Base-by-base conservation (phyloP, 2,113 vertebrate genomes). In the Corythornis madagascariensis region DNA sequence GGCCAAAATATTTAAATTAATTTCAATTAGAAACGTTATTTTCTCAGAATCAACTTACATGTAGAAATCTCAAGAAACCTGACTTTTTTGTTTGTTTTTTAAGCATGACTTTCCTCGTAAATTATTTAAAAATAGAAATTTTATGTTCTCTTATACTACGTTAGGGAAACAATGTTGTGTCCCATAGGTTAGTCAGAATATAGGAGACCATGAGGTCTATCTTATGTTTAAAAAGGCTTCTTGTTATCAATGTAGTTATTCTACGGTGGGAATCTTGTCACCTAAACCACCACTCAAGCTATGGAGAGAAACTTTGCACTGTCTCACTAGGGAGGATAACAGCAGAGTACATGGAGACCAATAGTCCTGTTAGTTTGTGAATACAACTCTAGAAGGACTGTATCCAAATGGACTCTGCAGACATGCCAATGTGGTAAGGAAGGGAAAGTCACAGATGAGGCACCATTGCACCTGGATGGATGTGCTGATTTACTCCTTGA, bases 291-390 rank as follows among this genome's bases (percentile, higher is more conserved):
- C 56, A 42, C 45, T 12, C 6, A 31, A 63, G 38, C 70, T 31
- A 1, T 5, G 24, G 60, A 64, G 50, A 28, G 21, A 53, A 64
- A 31, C 12, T 75, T n/a, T 53, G 31, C 29, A 4, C 21, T 48
- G 0, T 11, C 40, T 43, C 26, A 4, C 10, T 4, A 15, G 11
- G n/a, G 10, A 75, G 20, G 9, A 6, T 35, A 33, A 3, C 24
- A 22, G 33, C 31, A 74, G 88, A 8, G 12, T 24, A 16, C 17
- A 2, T 2, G 21, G 7, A 25, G 5, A 7, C 22, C n/a, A 17
- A 11, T 60, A 16, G 45, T 17, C 7, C 79, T 8, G 2, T 26
- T 19, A 3, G 1, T 43, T 11, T 35, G 42, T 2, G 1, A 11
- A 26, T 18, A 4, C 13, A 4, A 52, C 1, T 19, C 38, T 38